Base-by-base conservation (phyloP, 2,113 vertebrate genomes). In the Sylvilagus bachmani region DNA sequence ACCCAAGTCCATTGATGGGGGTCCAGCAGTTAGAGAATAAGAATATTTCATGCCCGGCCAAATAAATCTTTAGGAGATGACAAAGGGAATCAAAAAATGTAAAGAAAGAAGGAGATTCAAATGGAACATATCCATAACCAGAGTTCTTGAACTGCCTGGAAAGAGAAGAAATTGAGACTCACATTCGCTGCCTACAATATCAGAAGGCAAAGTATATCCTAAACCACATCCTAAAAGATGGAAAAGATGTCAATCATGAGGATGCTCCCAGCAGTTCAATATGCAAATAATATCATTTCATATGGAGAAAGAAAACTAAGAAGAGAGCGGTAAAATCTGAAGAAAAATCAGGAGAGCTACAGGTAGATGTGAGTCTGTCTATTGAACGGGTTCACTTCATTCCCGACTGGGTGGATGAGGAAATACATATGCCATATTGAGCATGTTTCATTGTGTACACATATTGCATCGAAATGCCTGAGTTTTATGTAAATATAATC, bases 141-240 rank as follows among this genome's bases (percentile, higher is more conserved):
- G 44, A 44, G 6, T 33, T 90, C 62, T 90, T 6, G n/a, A 62
- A 25, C 33, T 90, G 14, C 90, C 90, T 67, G 27, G 6, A 86
- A 62, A 94, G 29, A 93, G 44, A 81, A 85, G 95, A 74, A 21
- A 8, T 58, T 70, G 51, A 95, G 51, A 53, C 21, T 74, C 58
- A 86, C 51, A 79, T 92, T 85, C 64, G 17, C 89, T 71, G 11
- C 51, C 22, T 85, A 31, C 24, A 84, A 7, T 67, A 61, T 53
- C 53, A 82, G 44, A 38, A 44, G 9, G 29, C 9, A 78, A 86
- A 64, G 53, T 71, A 9, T 64, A 89, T 91, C 19, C 75, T 24
- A 84, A 89, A 91, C 31, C 2, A 80, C 12, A 86, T 27, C 86
- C 44, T 33, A 74, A 19, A 93, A 33, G 6, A 12, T 44, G 90